Evolutionary conservation across 2,113 vertebrate species (phyloP).

Genomic region (Ammodytes marinus): DNA sequence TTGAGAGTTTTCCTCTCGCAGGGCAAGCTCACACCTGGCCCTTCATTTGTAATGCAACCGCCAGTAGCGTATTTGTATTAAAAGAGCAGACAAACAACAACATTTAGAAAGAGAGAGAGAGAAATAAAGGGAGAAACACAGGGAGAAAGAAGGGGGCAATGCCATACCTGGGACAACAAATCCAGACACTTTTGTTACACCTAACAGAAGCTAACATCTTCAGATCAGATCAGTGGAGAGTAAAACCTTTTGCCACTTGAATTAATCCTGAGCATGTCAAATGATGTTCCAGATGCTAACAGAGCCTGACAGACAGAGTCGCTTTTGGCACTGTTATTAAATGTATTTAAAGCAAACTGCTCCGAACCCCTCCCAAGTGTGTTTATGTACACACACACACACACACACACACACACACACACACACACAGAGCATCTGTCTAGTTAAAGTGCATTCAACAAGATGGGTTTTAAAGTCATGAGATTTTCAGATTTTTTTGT

Average conservation of each 20-base stretch:
- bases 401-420: constrained; percentile 21
- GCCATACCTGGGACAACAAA: constrained; percentile 71
- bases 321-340: constrained; percentile 81
- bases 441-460: background rate
- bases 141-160: constrained; percentile 11
- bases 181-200: constrained; percentile 50
- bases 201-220: constrained; percentile 52
- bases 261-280: constrained; percentile 76
- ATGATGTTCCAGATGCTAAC: constrained; percentile 76
- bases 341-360: constrained; percentile 72
- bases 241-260: constrained; percentile 78
- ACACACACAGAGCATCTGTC: constrained; percentile 7
- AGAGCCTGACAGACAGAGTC: constrained; percentile 67
- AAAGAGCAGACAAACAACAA: constrained; percentile 29
- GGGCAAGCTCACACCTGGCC: constrained; percentile 42
- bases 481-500: background rate
- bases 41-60: constrained; percentile 32
- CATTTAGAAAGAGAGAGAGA: background rate
- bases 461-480: background rate
- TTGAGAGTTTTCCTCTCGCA: background rate
- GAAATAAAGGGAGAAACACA: background rate
- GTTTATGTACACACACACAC: constrained; percentile 24
- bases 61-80: constrained; percentile 26
- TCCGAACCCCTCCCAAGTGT: constrained; percentile 42
- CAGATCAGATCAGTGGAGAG: constrained; percentile 73